Base-by-base conservation (phyloP, 2,888 invertebrate species). In the Meghimatium bilineatum region DNA sequence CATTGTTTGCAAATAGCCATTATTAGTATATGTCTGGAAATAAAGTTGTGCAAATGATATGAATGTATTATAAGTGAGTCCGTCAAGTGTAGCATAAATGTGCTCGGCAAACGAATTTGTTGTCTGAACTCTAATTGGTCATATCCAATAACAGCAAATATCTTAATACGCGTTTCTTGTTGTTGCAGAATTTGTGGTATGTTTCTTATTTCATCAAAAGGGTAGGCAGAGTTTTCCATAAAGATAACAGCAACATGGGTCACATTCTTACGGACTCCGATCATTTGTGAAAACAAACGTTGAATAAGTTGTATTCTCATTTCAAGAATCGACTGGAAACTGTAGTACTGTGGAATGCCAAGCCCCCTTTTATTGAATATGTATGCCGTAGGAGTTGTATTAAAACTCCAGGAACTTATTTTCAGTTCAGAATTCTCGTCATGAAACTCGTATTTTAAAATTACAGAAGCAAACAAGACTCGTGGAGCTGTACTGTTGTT, bases 11-110 rank as follows among this genome's bases (percentile, higher is more conserved):
- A 69, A 20, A 69, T 69, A 5, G 69, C 38, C 69, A 69, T 69
- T 0, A 26, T 23, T 36, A 69, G 29, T 38, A 26, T 38, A 36
- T 36, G 20, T 3, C 0, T 8, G 8, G 20, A 0, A 36, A 0
- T 0, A 0, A n/a, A n/a, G n/a, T n/a, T 23, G 0, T 5, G 1
- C 23, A 1, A 2, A 0, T 0, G 0, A 0, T 8, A 0, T 1
- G 20, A 12, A n/a, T n/a, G 10, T 67, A 69, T 20, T 23, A 69
- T 6, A 69, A 69, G 34, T 36, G 26, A 6, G 26, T 69, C 69
- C 2, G 3, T 69, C 69, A 38, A 23, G 36, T 38, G 69, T n/a
- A n/a, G n/a, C n/a, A n/a, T n/a, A n/a, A n/a, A n/a, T n/a, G n/a
- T n/a, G n/a, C n/a, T n/a, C n/a, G n/a, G n/a, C n/a, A n/a, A n/a